phyloP scores from a whole-genome alignment of 2,113 vertebrate species.

The Saccopteryx leptura region DNA sequence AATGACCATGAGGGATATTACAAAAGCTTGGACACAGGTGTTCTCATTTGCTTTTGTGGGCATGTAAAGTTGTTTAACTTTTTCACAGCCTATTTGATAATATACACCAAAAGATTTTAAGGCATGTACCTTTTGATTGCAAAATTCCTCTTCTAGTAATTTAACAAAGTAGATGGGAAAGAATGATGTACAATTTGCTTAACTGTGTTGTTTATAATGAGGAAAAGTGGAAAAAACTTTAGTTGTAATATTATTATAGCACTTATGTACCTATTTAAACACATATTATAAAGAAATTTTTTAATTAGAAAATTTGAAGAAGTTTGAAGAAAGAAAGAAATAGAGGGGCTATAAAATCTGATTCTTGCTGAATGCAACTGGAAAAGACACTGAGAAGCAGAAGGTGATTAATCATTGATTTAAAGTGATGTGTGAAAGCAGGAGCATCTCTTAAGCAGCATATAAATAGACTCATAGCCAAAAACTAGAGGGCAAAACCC shows the following conservation, averaged over 20 bases:
- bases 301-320: not conserved
- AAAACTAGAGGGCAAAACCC: not conserved
- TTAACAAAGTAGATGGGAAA: not conserved
- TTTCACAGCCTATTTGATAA: not conserved
- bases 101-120: not conserved
- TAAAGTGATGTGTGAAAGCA: not conserved
- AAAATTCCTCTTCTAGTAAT: not conserved
- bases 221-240: not conserved
- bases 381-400: not conserved
- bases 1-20: not conserved
- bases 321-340: not conserved
- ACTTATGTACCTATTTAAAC: not conserved
- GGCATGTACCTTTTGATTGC: not conserved
- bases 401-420: not conserved
- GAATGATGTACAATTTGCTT: not conserved
- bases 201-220: not conserved
- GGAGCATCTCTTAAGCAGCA: not conserved
- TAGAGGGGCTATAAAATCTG: not conserved
- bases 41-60: not conserved
- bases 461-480: not conserved
- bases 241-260: conserved; percentile 3
- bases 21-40: not conserved
- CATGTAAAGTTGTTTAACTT: not conserved
- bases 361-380: not conserved
- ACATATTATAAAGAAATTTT: not conserved